Evolutionary conservation across 1,140 invertebrate genomes (phyloP).

Genomic region (Sesamia nonagrioides): DNA sequence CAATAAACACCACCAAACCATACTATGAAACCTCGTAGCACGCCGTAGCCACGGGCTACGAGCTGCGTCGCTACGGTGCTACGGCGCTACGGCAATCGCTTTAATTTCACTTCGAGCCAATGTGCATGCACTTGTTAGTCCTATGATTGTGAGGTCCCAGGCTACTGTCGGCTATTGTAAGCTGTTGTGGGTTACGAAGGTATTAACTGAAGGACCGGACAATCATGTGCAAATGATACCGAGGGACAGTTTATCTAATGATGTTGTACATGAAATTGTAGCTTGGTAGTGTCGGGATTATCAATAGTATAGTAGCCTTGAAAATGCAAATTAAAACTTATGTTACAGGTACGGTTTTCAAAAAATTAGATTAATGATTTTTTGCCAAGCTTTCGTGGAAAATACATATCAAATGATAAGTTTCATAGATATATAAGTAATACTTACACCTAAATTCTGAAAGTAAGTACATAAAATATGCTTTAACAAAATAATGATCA

Average conservation of each 20-base stretch:
- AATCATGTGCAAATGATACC: not conserved
- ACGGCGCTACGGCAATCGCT: constrained; percentile 23
- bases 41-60: constrained; percentile 27
- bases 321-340: too few species aligned
- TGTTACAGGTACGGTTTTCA: too few species aligned
- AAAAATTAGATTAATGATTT: too few species aligned
- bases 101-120: constrained; percentile 32
- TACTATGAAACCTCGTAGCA: constrained; percentile 10
- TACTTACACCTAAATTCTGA: too few species aligned
- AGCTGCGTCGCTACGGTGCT: constrained; percentile 11
- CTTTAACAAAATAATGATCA: not conserved
- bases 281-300: not conserved
- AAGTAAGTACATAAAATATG: not conserved
- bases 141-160: not conserved
- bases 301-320: not conserved
- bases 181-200: not conserved
- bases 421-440: too few species aligned
- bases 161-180: not conserved
- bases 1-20: not conserved
- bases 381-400: too few species aligned
- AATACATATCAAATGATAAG: too few species aligned
- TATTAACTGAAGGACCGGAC: not conserved
- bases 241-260: not conserved
- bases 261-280: not conserved
- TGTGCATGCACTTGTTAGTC: constrained; percentile 16